Conservation (phyloP, 1,140 invertebrate species). For the Polypedilum pembai region DNA sequence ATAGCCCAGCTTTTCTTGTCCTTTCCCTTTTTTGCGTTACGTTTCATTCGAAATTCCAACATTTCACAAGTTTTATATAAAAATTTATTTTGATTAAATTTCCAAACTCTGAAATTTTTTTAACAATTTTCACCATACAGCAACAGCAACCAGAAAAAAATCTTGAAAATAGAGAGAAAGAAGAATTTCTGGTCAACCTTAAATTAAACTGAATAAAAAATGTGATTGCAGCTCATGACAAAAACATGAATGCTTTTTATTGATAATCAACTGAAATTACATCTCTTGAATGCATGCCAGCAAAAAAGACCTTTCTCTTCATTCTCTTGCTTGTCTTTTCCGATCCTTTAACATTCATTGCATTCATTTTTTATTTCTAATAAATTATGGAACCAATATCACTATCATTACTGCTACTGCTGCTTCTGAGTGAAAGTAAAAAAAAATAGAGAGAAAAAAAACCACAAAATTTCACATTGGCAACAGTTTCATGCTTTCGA, state of each 20-base stretch:
- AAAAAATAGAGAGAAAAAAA: background rate
- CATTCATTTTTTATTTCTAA: background rate
- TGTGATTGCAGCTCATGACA: constrained; percentile 4
- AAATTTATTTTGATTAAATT: background rate
- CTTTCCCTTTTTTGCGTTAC: no score
- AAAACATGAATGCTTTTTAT: constrained; percentile 19
- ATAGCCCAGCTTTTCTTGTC: no score
- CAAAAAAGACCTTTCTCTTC: no score
- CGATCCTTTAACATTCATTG: background rate
- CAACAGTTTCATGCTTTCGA: background rate
- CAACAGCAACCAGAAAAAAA: background rate
- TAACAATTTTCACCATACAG: background rate
- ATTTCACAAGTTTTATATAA: no score
- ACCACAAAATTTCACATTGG: background rate
- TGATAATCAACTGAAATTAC: background rate
- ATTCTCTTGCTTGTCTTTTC: no score
- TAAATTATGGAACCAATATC: background rate
- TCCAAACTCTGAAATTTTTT: background rate
- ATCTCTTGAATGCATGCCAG: background rate
- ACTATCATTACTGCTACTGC: background rate
- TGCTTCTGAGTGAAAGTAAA: background rate
- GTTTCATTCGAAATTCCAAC: no score
- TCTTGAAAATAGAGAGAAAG: background rate
- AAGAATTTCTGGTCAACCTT: background rate
- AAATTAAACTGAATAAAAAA: background rate